These are phyloP conservation scores for Liparis tanakae DNA, from an alignment of 2,797 vertebrate species.

Conservation along the genomic window DNA sequence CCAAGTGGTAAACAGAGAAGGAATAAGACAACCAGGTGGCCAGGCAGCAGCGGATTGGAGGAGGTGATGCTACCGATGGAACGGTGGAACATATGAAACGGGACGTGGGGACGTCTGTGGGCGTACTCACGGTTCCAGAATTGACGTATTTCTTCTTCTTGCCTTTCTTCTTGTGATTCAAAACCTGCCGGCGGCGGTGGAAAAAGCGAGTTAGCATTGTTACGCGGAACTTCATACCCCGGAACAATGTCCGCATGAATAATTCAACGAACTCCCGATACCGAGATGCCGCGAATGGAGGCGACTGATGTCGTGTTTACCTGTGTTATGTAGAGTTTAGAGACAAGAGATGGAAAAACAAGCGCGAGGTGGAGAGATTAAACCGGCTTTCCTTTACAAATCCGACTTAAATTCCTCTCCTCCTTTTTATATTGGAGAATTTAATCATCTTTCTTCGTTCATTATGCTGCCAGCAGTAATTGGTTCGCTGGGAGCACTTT, in stretches of 20 bases:
- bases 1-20: constrained; percentile 27
- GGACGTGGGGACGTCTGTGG: constrained; percentile 1
- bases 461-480: not conserved
- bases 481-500: not conserved
- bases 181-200: constrained; percentile 78
- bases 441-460: not conserved
- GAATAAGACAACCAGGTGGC: constrained; percentile 48
- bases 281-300: constrained; percentile 13
- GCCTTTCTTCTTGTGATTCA: constrained; percentile 95
- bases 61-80: constrained; percentile 24
- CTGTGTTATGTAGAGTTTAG: constrained; percentile 2
- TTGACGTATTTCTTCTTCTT: constrained; percentile 97
- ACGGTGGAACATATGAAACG: constrained; percentile 17
- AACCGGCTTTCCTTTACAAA: constrained; percentile 3
- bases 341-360: constrained; percentile 11
- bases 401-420: not conserved
- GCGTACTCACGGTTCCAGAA: constrained; percentile 91
- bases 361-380: constrained; percentile 29
- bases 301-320: constrained; percentile 24
- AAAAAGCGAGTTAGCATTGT: constrained; percentile 11
- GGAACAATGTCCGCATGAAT: constrained; percentile 54
- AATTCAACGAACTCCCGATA: constrained; percentile 49
- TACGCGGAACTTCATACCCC: constrained; percentile 23
- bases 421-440: not conserved
- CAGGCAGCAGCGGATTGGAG: constrained; percentile 34